Evolutionary conservation across 2,888 invertebrate species (phyloP).

Genomic region (Eristalis intricaria): DNA sequence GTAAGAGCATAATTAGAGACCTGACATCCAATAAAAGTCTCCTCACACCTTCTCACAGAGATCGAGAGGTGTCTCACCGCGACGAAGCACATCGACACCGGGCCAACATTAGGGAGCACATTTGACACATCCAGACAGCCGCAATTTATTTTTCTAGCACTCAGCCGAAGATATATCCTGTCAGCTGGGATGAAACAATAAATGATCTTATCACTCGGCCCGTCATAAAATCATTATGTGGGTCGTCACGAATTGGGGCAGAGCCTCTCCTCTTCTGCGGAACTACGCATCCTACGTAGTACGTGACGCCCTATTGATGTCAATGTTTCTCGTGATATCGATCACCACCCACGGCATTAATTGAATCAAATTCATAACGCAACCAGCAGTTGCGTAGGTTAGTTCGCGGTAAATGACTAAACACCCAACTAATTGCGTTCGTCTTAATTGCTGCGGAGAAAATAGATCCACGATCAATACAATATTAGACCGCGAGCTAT

Average conservation of each 20-base stretch:
- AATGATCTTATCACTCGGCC: background rate
- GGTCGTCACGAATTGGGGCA: background rate
- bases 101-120: background rate
- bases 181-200: background rate
- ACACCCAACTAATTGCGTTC: conserved; percentile 3
- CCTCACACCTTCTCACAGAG: background rate
- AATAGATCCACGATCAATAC: background rate
- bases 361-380: conserved; percentile 12
- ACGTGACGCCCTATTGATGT: background rate
- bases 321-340: conserved; percentile 12
- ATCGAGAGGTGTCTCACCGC: background rate
- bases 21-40: background rate
- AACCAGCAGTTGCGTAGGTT: conserved; percentile 37
- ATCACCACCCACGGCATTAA: conserved; percentile 11
- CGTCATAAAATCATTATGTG: conserved; percentile 1
- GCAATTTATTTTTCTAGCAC: background rate
- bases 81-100: background rate
- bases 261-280: background rate
- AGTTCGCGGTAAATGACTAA: conserved; percentile 4
- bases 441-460: conserved; percentile 1
- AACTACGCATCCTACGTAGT: background rate
- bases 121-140: background rate
- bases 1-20: background rate
- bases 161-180: background rate
- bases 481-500: background rate